These are phyloP conservation scores for Cremastobaeus sp. DNA, from an alignment of 2,888 invertebrate species.

Conservation along the genomic window DNA sequence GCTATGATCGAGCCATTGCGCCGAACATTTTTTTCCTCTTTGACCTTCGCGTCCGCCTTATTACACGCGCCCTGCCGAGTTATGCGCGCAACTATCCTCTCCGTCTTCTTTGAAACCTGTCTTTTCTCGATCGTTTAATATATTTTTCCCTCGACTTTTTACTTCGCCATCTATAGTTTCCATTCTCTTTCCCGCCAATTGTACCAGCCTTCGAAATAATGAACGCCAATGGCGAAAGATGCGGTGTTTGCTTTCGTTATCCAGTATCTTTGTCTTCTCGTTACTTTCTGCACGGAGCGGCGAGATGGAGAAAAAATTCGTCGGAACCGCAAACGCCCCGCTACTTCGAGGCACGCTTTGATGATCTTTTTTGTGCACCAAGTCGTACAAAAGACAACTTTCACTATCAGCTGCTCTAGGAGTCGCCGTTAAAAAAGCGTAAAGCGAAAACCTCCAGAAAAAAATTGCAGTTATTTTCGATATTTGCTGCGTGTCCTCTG, in stretches of 20 bases:
- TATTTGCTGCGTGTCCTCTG: no score
- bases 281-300: slow-evolving; percentile 23
- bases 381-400: slow-evolving; percentile 45
- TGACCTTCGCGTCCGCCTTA: slow-evolving; percentile 55
- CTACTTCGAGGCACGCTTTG: slow-evolving; percentile 52
- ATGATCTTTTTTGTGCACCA: slow-evolving; percentile 50
- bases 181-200: slow-evolving; percentile 37
- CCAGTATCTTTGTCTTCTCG: slow-evolving; percentile 45
- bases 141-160: slow-evolving; percentile 3
- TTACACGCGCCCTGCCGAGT: slow-evolving; percentile 47
- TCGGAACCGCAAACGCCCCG: slow-evolving; percentile 54
- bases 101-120: slow-evolving; percentile 35
- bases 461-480: neutral
- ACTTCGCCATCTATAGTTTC: slow-evolving; percentile 30
- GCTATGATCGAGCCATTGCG: slow-evolving; percentile 55
- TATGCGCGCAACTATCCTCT: slow-evolving; percentile 49
- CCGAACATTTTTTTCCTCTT: slow-evolving; percentile 51
- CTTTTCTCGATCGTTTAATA: slow-evolving; percentile 22
- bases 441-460: slow-evolving; percentile 19
- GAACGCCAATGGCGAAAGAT: slow-evolving; percentile 34
- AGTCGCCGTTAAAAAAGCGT: slow-evolving; percentile 25
- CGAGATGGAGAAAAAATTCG: slow-evolving; percentile 40
- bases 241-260: slow-evolving; percentile 52
- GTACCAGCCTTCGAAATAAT: slow-evolving; percentile 52
- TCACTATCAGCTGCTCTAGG: slow-evolving; percentile 41